phyloP scores from a whole-genome alignment of 1,140 invertebrate species.

The Apis mellifera region Amel_HAv3.1 CM009943.2:8661501-8662000 shows the following conservation, averaged over 20 bases:
- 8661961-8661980: not conserved
- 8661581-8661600: slow-evolving; percentile 56
- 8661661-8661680: slow-evolving; percentile 69
- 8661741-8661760: slow-evolving; percentile 71
- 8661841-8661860: slow-evolving; percentile 66
- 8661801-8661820: slow-evolving; percentile 52
- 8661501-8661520: not conserved
- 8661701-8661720: slow-evolving; percentile 69
- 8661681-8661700: slow-evolving; percentile 75
- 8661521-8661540: slow-evolving; percentile 22
- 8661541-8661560: slow-evolving; percentile 8
- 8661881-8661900: slow-evolving; percentile 59
- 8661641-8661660: slow-evolving; percentile 35
- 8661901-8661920: slow-evolving; percentile 35
- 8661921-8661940: slow-evolving; percentile 22
- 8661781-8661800: slow-evolving; percentile 60
- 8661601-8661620: slow-evolving; percentile 58
- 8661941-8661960: not conserved
- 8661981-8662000: not conserved
- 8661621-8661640: slow-evolving; percentile 31
- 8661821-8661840: slow-evolving; percentile 75
- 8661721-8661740: slow-evolving; percentile 67
- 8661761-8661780: slow-evolving; percentile 76
- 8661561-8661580: not conserved
- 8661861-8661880: slow-evolving; percentile 54